Evolutionary conservation across 2,888 invertebrate genomes (phyloP).

Genomic region (Periphyllus acericola): DNA sequence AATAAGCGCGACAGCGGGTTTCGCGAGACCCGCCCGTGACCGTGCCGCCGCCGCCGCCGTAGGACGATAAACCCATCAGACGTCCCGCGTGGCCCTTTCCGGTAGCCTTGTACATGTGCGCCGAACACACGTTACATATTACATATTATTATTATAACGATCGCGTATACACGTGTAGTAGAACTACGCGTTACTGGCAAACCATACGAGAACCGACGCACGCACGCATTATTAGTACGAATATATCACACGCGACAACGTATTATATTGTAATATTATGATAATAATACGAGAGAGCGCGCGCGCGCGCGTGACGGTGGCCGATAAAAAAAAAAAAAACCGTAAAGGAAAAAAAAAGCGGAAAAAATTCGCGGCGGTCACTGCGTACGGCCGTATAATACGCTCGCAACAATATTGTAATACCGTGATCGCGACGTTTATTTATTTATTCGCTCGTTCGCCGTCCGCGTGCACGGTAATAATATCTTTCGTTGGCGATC

Average conservation of each 20-base stretch:
- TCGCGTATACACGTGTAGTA: slow-evolving; percentile 48
- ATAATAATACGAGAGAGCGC: slow-evolving; percentile 1
- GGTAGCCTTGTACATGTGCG: slow-evolving; percentile 52
- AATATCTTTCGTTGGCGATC: slow-evolving; percentile 1
- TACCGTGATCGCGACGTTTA: slow-evolving; percentile 24
- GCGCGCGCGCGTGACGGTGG: slow-evolving; percentile 44
- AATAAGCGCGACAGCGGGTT: neutral
- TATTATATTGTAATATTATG: neutral
- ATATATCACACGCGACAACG: neutral
- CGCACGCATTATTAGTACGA: neutral
- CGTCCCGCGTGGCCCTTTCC: slow-evolving; percentile 59
- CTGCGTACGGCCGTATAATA: no score
- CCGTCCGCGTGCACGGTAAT: neutral
- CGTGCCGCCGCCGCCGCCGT: neutral
- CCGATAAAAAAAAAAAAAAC: slow-evolving; percentile 44
- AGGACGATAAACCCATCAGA: slow-evolving; percentile 54
- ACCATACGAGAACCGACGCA: neutral
- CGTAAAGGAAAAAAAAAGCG: neutral
- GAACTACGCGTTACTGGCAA: neutral
- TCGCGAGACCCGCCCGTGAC: slow-evolving; percentile 3
- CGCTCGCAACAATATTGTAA: neutral
- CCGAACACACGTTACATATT: no score
- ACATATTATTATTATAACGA: slow-evolving; percentile 36
- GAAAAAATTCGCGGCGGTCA: neutral
- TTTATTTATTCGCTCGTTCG: neutral